Base-by-base conservation (phyloP, 2,113 vertebrate species). In the Amazona vittata region DNA sequence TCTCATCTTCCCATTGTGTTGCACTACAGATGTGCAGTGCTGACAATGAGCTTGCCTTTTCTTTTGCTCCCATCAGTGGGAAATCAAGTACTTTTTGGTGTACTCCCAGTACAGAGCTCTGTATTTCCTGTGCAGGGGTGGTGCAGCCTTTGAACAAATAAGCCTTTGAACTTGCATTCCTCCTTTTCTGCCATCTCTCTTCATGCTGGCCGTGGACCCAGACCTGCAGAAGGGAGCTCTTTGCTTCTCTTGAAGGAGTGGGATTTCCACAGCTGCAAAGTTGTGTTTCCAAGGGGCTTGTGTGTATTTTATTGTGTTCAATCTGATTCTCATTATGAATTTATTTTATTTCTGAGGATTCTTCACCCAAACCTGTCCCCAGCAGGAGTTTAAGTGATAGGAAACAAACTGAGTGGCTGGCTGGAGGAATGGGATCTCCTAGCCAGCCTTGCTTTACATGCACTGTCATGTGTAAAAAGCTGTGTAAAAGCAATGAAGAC, bases 121-220 rank as follows among this genome's bases (percentile, higher is more conserved):
- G 15, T 9, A 7, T 65, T 44, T 19, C 43, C 31, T 14, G 3
- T 7, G 29, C n/a, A 13, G n/a, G 39, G 62, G 57, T 22, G 33
- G 33, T 59, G 33, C 33, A 62, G 25, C 55, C 33, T 59, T 59
- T n/a, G 20, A n/a, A 21, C 8, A 26, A 52, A 86, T 9, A 17
- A 0, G 0, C 25, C 46, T 41, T 35, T 35, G 75, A 35, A 24
- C 22, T 33, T 19, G 24, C 10, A 4, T 52, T 29, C 50, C 50
- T 18, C 26, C 22, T 69, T 65, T 52, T 15, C 19, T 4, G 0
- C 6, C 15, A 0, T 31, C 44, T 46, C 46, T n/a, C 19, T 19
- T 35, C 1, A 1, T 44, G 57, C 37, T 12, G 1, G 8, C 50
- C 29, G 4, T 0, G 2, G 24, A 25, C 37, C 24, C 25, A 28